A percentile compares a stretch with the other conserved stretches of the same genome.
Conservation (phyloP, 2,113 vertebrate genomes). For the Ahaetulla prasina region DNA sequence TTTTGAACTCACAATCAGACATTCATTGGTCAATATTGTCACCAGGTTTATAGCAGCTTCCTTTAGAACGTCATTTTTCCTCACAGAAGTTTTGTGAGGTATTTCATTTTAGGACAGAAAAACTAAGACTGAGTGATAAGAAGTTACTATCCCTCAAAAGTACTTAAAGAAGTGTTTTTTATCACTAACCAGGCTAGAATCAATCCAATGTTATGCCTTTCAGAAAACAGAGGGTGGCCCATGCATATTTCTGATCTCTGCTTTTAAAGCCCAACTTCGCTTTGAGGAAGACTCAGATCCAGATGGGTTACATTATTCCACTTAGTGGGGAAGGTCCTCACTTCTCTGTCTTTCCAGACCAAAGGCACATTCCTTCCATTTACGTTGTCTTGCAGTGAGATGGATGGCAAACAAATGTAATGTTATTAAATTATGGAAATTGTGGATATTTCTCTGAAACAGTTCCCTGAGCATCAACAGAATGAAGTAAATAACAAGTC, state of each 20-base stretch:
- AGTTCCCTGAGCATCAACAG: neutral
- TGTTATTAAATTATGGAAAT: neutral
- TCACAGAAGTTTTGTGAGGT: neutral
- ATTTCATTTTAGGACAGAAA: neutral
- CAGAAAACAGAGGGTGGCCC: neutral
- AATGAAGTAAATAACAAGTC: neutral
- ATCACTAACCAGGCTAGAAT: neutral
- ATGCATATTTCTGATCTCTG: neutral
- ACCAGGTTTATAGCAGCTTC: neutral
- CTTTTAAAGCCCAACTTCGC: neutral
- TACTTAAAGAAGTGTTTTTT: neutral
- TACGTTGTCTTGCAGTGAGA: neutral
- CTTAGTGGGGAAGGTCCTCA: neutral
- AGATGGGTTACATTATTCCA: neutral
- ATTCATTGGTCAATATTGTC: neutral
- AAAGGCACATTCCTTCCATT: neutral
- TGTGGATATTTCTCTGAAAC: neutral
- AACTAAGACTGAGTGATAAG: neutral
- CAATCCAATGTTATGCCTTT: neutral
- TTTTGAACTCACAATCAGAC: neutral
- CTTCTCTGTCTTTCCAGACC: neutral
- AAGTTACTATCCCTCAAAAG: too few species aligned
- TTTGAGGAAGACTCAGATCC: neutral
- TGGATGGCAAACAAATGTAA: neutral
- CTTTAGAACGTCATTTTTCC: neutral